These are phyloP conservation scores for Xanthostigma xanthostigma DNA, from an alignment of 2,888 invertebrate species.

Conservation along the genomic window DNA sequence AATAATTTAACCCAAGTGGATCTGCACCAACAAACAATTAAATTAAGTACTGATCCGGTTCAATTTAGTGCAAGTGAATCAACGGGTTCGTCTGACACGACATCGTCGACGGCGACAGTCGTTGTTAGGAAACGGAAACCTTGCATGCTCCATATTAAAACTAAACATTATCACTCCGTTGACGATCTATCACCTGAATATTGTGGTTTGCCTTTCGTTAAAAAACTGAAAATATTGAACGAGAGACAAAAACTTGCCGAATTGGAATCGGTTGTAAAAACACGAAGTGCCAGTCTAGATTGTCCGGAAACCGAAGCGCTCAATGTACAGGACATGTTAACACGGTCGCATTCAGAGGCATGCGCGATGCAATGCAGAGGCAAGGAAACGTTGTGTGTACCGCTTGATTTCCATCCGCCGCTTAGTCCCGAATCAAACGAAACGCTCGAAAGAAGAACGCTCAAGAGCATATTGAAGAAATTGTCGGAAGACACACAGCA, in stretches of 20 bases:
- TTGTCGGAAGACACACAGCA: conserved; percentile 47
- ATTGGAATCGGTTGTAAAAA: conserved; percentile 59
- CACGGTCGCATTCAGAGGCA: conserved; percentile 68
- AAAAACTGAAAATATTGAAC: conserved; percentile 75
- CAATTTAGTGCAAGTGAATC: no score
- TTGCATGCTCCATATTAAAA: conserved; percentile 14
- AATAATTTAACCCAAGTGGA: conserved; percentile 6
- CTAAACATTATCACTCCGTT: conserved; percentile 66
- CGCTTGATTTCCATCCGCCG: conserved; percentile 21
- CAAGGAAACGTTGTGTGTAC: conserved; percentile 9
- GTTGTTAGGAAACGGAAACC: conserved; percentile 7
- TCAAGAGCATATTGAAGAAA: conserved; percentile 76
- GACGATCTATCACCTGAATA: conserved; percentile 80
- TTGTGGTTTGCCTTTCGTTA: conserved; percentile 72
- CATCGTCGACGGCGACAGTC: neutral
- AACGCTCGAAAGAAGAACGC: conserved; percentile 62
- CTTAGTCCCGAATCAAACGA: conserved; percentile 60
- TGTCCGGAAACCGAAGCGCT: conserved; percentile 42
- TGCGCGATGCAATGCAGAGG: conserved; percentile 47
- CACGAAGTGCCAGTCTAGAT: conserved; percentile 68
- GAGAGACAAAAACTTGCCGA: conserved; percentile 76
- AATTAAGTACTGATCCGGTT: no score
- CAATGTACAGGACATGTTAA: conserved; percentile 38
- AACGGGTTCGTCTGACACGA: no score
- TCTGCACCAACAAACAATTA: no score